Conservation (phyloP, 2,113 vertebrate genomes). For the Sula dactylatra region DNA sequence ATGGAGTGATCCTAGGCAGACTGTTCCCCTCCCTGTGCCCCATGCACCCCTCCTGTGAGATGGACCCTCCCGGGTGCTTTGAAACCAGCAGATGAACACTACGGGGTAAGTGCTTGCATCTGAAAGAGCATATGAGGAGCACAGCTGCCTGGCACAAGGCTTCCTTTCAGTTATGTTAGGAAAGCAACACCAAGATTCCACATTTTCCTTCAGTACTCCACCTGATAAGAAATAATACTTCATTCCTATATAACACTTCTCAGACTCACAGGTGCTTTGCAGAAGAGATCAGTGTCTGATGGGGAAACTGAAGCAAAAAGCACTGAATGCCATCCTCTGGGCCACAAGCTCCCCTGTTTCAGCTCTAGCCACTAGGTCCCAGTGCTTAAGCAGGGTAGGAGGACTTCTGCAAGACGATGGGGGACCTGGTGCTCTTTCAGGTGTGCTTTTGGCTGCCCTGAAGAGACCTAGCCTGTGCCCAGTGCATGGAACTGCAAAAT, state of each 20-base stretch:
- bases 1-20: neutral
- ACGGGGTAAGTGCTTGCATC: accelerated
- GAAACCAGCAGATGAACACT: neutral
- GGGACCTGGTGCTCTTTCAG: neutral
- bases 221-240: neutral
- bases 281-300: neutral
- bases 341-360: neutral
- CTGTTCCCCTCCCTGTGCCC: neutral
- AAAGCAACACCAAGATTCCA: neutral
- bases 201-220: neutral
- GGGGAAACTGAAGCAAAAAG: neutral
- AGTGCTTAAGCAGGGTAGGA: neutral
- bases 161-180: neutral
- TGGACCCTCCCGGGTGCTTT: neutral
- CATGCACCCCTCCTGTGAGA: neutral
- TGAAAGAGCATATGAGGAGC: accelerated
- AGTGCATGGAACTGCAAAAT: neutral
- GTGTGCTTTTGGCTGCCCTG: neutral
- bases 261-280: neutral
- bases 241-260: neutral
- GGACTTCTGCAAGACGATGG: neutral
- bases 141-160: neutral
- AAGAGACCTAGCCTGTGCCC: neutral
- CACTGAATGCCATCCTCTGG: neutral
- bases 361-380: neutral